These are phyloP conservation scores for Elanus axillaris DNA, from an alignment of 2,113 vertebrate genomes.

Conservation along the genomic window DNA sequence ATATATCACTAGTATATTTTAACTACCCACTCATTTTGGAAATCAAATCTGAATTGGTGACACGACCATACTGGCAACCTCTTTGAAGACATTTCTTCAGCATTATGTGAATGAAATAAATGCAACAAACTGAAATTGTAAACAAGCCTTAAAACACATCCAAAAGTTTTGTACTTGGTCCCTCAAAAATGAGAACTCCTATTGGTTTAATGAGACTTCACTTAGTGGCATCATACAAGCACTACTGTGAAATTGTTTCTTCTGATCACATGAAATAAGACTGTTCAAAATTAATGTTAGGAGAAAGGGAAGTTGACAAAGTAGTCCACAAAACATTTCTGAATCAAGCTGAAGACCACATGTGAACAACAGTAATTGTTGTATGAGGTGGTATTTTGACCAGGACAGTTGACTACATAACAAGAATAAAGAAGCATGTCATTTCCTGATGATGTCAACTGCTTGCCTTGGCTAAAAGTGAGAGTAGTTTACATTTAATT, in stretches of 20 bases:
- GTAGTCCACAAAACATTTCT: background rate
- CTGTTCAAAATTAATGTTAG: background rate
- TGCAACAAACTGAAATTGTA: background rate
- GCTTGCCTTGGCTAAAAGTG: background rate
- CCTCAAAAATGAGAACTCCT: background rate
- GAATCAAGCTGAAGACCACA: background rate
- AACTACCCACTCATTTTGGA: background rate
- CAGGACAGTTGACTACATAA: background rate
- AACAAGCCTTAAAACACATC: background rate
- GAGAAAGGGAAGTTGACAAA: background rate
- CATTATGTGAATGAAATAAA: background rate
- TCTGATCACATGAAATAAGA: background rate
- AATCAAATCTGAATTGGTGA: background rate
- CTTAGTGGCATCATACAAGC: background rate
- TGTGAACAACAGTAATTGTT: background rate
- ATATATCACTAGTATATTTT: background rate
- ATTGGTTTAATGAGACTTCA: background rate
- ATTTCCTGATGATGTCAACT: background rate
- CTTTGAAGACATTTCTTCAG: background rate
- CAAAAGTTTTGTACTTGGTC: background rate
- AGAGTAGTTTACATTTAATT: background rate
- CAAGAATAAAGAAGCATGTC: background rate
- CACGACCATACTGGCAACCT: background rate
- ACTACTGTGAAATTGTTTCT: background rate
- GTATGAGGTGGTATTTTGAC: background rate